Evolutionary conservation across 2,113 vertebrate species (phyloP).

Genomic region (Eulacestoma nigropectus): DNA sequence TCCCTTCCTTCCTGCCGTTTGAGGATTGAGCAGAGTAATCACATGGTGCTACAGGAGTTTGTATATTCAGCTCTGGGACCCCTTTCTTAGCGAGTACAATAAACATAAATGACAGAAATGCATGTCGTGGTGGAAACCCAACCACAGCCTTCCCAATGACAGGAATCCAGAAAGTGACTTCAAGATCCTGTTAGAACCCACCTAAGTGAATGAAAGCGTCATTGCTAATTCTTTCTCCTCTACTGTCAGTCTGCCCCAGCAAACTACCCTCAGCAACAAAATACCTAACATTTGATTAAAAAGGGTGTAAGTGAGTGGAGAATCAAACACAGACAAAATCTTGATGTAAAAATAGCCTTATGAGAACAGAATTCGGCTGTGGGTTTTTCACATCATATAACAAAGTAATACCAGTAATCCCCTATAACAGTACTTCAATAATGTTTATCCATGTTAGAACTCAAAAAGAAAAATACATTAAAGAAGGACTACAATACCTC

Average conservation of each 20-base stretch:
- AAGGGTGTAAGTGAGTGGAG: neutral
- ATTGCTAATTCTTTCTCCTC: neutral
- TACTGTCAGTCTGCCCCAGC: neutral
- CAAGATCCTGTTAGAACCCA: neutral
- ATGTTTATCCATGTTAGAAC: neutral
- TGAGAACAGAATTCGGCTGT: neutral
- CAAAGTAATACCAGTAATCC: neutral
- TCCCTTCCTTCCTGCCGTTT: neutral
- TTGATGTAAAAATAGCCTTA: neutral
- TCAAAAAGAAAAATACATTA: conserved; percentile 34
- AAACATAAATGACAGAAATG: neutral
- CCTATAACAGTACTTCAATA: neutral
- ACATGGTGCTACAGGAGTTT: neutral
- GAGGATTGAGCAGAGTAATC: neutral
- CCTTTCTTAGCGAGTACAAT: neutral
- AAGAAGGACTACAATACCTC: neutral
- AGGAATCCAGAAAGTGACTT: neutral
- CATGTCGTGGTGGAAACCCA: neutral
- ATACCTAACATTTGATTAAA: neutral
- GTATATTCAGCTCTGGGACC: neutral
- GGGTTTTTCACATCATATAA: neutral
- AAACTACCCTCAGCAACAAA: neutral
- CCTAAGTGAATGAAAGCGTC: fast-evolving
- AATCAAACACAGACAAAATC: neutral
- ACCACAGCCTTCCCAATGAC: fast-evolving